These are phyloP conservation scores for Stenodera caucasica DNA, from an alignment of 2,888 invertebrate species.

Conservation along the genomic window DNA sequence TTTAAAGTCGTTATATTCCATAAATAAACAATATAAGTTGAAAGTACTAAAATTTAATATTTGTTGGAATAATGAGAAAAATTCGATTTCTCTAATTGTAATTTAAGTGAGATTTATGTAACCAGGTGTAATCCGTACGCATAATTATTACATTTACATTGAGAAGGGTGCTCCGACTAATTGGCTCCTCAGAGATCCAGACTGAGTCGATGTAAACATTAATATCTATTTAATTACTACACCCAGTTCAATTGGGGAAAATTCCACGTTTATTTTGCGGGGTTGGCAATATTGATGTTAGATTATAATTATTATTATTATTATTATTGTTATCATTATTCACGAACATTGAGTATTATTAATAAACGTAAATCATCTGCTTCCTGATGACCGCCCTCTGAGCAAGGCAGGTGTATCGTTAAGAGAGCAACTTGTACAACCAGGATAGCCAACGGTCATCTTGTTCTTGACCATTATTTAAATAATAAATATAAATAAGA, in stretches of 20 bases:
- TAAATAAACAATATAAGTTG: too few species aligned
- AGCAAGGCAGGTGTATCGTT: conserved; percentile 39
- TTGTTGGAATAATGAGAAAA: too few species aligned
- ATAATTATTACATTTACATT: conserved; percentile 22
- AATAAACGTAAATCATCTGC: conserved; percentile 41
- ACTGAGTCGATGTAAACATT: not conserved
- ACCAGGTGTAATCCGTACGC: conserved; percentile 19
- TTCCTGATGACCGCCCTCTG: conserved; percentile 39
- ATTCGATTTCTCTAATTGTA: conserved; percentile 21
- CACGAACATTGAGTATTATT: conserved; percentile 31
- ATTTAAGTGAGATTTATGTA: conserved; percentile 30
- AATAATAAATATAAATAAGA: not conserved
- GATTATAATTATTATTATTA: too few species aligned
- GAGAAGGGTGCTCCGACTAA: conserved; percentile 19
- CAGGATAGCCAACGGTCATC: conserved; percentile 31
- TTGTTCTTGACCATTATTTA: conserved; percentile 7
- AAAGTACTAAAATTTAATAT: too few species aligned
- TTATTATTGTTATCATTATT: too few species aligned
- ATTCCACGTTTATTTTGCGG: too few species aligned
- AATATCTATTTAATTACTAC: too few species aligned
- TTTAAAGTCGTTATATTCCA: not conserved
- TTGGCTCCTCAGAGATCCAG: conserved; percentile 18
- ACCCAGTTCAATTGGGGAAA: too few species aligned
- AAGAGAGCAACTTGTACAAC: conserved; percentile 28
- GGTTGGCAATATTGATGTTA: too few species aligned